Base-by-base conservation (phyloP, 2,888 invertebrate species). In the Eupithecia inturbata region DNA sequence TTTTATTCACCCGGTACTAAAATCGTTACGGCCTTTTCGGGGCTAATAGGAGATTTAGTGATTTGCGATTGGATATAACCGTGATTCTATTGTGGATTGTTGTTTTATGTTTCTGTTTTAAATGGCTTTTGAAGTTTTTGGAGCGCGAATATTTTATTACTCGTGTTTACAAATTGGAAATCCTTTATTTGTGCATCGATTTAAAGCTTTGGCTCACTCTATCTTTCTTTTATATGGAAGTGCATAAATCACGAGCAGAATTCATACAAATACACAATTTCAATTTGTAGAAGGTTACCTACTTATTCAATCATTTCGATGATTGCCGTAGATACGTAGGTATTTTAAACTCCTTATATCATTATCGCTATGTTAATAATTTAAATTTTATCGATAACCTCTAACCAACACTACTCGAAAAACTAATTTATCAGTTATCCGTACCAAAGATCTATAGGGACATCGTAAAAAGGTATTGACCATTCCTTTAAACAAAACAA, bases 381-480 rank as follows among this genome's bases (percentile, higher is more conserved):
- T 53, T 53, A 19, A 12, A 4, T 39, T 64, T 39, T 26, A 68
- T 71, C 74, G 74, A 74, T 64, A 71, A 39, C 10, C n/a, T 16
- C 7, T 39, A 10, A 0, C 3, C 41, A 57, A 70, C 75, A 63
- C 28, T 70, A 72, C 75, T 39, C 57, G 68, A 73, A 78, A 82
- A 80, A 78, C 80, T 81, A 81, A 82, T 83, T 81, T 83, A 80
- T 83, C 81, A 80, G 79, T 80, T 80, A 83, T 80, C 73, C 70
- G 76, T 77, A 70, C 70, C 70, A 73, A 75, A 77, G 80, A 81
- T 80, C 78, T 81, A 80, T 79, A 67, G 81, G 80, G 79, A 79
- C 77, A 76, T 73, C 76, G 76, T 77, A 78, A 80, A 82, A 78
- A 78, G 79, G 77, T 73, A 75, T 75, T 72, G 79, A 77, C 76